Evolutionary conservation across 2,113 vertebrate species (phyloP).

Genomic region (Pterocles burchelli): DNA sequence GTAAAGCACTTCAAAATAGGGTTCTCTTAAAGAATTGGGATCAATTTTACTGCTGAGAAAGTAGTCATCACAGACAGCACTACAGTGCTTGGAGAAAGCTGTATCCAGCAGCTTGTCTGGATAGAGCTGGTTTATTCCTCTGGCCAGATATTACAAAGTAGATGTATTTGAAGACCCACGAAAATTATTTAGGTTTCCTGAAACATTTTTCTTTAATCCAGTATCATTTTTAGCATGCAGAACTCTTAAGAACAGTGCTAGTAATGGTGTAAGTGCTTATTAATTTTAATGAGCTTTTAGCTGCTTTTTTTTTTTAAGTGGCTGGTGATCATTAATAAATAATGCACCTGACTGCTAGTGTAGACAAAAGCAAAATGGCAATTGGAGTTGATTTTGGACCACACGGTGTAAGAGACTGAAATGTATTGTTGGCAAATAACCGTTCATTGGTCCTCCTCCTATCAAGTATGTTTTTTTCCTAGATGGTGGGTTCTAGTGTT

Average conservation of each 20-base stretch:
- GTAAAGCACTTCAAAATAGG: slow-evolving; percentile 7
- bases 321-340: slow-evolving; percentile 1
- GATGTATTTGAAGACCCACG: background rate
- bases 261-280: background rate
- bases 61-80: background rate
- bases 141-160: background rate
- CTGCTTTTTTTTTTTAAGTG: background rate
- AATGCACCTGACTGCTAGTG: background rate
- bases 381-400: background rate
- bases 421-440: background rate
- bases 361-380: background rate
- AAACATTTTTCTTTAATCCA: background rate
- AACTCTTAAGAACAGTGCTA: background rate
- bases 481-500: background rate
- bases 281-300: slow-evolving; percentile 48
- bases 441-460: background rate
- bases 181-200: background rate
- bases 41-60: slow-evolving; percentile 17
- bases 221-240: background rate
- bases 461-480: background rate
- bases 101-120: background rate
- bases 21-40: slow-evolving; percentile 9
- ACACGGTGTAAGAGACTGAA: background rate
- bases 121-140: background rate
- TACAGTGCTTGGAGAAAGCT: background rate